Conservation (phyloP, 2,888 invertebrate genomes). For the Spialia ferax region DNA sequence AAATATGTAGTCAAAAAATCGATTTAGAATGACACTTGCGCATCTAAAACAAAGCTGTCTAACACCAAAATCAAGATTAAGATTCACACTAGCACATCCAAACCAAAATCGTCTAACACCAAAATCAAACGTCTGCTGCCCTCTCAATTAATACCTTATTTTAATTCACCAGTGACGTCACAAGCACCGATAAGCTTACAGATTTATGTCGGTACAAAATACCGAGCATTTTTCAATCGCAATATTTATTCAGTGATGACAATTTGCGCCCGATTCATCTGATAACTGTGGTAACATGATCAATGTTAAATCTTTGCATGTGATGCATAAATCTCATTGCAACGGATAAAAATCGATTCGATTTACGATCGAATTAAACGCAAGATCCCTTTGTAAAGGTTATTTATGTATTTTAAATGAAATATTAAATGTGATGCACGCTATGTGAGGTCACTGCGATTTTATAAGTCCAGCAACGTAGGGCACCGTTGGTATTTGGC, state of each 20-base stretch:
- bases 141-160: conserved; percentile 19
- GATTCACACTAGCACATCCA: not conserved
- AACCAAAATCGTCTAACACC: not conserved
- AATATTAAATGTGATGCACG: too few relatives aligned
- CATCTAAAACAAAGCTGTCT: not conserved
- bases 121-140: not conserved
- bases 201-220: conserved; percentile 53
- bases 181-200: conserved; percentile 48
- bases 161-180: conserved; percentile 50
- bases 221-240: conserved; percentile 45
- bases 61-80: not conserved
- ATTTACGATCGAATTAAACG: not conserved
- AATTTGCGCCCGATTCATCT: conserved; percentile 36
- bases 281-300: conserved; percentile 33
- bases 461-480: too few relatives aligned
- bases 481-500: too few relatives aligned
- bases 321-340: conserved; percentile 24
- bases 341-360: conserved; percentile 25
- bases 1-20: too few relatives aligned
- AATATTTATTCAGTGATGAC: conserved; percentile 39
- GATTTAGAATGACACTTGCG: not conserved
- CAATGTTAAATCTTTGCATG: conserved; percentile 30
- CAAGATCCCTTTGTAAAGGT: not conserved
- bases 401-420: not conserved
- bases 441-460: too few relatives aligned